These are phyloP conservation scores for Anableps anableps DNA, from an alignment of 2,797 vertebrate species.

Conservation along the genomic window DNA sequence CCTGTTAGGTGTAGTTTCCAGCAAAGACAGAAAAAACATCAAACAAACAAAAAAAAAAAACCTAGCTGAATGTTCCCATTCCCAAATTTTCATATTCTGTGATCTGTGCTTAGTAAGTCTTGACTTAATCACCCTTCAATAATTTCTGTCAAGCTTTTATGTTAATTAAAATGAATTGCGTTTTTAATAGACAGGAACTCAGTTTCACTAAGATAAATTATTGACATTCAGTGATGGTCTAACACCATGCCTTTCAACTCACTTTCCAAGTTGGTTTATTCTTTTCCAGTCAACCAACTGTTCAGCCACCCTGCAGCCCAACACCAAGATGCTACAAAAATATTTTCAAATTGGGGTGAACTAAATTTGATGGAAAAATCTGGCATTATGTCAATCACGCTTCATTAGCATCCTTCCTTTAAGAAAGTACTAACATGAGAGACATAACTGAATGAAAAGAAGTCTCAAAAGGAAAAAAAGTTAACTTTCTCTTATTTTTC, in stretches of 20 bases:
- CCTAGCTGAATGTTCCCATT: background rate
- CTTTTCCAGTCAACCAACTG: background rate
- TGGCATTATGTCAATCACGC: conserved; percentile 44
- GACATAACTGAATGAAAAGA: conserved; percentile 52
- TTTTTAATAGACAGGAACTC: background rate
- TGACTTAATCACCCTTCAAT: background rate
- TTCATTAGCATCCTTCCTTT: conserved; percentile 40
- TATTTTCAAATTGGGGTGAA: conserved; percentile 89
- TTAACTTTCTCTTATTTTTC: conserved; percentile 76
- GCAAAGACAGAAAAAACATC: background rate
- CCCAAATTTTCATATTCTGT: background rate
- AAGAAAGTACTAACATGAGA: conserved; percentile 32
- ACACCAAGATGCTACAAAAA: background rate
- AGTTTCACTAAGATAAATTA: background rate
- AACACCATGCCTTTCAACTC: background rate
- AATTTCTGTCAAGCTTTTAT: background rate
- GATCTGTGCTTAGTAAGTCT: background rate
- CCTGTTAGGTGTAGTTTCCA: background rate
- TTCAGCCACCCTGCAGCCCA: background rate
- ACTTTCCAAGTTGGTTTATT: background rate
- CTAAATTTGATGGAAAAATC: conserved; percentile 64
- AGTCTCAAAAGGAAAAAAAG: conserved; percentile 69
- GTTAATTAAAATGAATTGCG: background rate
- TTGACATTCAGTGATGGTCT: background rate
- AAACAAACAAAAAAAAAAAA: background rate